These are phyloP conservation scores for Oxyura jamaicensis DNA, from an alignment of 2,113 vertebrate species.

Conservation along the genomic window DNA sequence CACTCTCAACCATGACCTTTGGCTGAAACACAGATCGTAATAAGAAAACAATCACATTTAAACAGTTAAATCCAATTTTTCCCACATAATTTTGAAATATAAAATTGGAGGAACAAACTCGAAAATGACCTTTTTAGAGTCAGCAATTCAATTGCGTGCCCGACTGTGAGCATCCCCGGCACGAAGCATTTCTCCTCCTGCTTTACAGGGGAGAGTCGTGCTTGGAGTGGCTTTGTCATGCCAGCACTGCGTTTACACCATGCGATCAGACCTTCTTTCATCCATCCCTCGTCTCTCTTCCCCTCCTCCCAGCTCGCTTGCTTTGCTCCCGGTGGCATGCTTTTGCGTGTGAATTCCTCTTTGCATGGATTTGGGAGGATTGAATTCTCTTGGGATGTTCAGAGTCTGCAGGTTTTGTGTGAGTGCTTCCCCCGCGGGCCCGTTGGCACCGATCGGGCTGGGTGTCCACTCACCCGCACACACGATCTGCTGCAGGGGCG, in stretches of 20 bases:
- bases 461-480: slow-evolving; percentile 28
- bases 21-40: slow-evolving; percentile 53
- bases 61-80: slow-evolving; percentile 62
- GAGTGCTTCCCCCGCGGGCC: slow-evolving; percentile 51
- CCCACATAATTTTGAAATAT: slow-evolving; percentile 59
- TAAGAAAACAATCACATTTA: slow-evolving; percentile 65
- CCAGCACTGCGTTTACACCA: slow-evolving; percentile 68
- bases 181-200: background rate
- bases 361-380: slow-evolving; percentile 71
- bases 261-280: slow-evolving; percentile 65
- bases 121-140: slow-evolving; percentile 64
- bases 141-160: slow-evolving; percentile 49
- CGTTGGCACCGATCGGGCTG: slow-evolving; percentile 25
- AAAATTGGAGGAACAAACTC: slow-evolving; percentile 65
- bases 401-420: slow-evolving; percentile 64
- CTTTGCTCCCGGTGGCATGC: slow-evolving; percentile 64
- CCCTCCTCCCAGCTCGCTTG: slow-evolving; percentile 32
- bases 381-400: slow-evolving; percentile 51
- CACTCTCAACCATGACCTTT: slow-evolving; percentile 61
- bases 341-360: slow-evolving; percentile 61
- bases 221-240: slow-evolving; percentile 48
- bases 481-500: slow-evolving; percentile 55
- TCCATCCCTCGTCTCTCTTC: slow-evolving; percentile 25
- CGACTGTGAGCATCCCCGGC: slow-evolving; percentile 35
- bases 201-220: background rate